A percentile compares a stretch with the other conserved stretches of the same genome.
These are phyloP conservation scores for Fregata magnificens DNA, from an alignment of 2,113 vertebrate species.

Conservation along the genomic window DNA sequence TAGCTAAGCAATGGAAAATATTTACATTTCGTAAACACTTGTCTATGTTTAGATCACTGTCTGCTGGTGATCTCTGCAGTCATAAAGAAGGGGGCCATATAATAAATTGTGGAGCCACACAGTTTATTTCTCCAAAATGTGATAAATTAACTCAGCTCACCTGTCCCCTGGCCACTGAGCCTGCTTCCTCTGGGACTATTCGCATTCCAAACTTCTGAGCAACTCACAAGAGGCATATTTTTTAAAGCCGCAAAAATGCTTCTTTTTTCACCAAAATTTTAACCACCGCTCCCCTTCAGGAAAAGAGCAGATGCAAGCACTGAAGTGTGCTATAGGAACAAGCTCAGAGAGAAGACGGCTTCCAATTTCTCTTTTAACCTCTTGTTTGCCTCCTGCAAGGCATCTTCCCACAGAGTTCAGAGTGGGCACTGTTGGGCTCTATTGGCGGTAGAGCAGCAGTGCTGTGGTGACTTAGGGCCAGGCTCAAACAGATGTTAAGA, in stretches of 20 bases:
- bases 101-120: not conserved
- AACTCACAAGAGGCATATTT: not conserved
- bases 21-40: not conserved
- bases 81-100: not conserved
- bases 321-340: not conserved
- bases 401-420: not conserved
- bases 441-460: not conserved
- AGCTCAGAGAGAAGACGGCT: not conserved
- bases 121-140: not conserved
- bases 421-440: accelerated
- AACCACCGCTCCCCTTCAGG: not conserved
- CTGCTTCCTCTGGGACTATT: not conserved
- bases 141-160: not conserved
- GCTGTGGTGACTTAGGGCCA: not conserved
- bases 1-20: not conserved
- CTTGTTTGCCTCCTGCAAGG: not conserved
- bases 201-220: not conserved
- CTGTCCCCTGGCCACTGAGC: not conserved
- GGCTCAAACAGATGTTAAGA: not conserved
- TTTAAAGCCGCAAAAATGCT: not conserved
- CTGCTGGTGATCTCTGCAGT: not conserved
- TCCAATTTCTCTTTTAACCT: not conserved
- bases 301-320: not conserved
- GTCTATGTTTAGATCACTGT: not conserved
- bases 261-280: not conserved